A percentile compares a stretch with the other conserved stretches of the same genome.
phyloP scores from a whole-genome alignment of 2,888 invertebrate species.

The Linnaemya tessellans region DNA sequence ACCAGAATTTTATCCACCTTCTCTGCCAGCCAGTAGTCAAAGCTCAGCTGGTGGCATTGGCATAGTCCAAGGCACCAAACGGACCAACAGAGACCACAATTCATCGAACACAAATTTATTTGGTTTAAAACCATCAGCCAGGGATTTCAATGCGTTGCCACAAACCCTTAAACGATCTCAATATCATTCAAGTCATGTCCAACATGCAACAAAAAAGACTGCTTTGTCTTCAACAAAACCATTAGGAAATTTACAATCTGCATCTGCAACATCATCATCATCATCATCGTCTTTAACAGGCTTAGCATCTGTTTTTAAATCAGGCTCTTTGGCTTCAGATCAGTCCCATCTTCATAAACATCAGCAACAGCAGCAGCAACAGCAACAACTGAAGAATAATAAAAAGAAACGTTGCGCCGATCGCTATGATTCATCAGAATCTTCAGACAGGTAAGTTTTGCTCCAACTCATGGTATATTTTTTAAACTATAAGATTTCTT shows the following conservation, averaged over 20 bases:
- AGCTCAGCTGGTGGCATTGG: constrained; percentile 10
- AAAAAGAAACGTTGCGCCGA: constrained; percentile 93
- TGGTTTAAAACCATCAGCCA: constrained; percentile 34
- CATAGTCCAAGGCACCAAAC: constrained; percentile 42
- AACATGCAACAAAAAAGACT: constrained; percentile 61
- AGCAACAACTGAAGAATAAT: constrained; percentile 46
- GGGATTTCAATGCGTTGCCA: constrained; percentile 43
- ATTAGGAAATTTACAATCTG: constrained; percentile 49
- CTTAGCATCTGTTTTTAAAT: constrained; percentile 37
- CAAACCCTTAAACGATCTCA: constrained; percentile 70
- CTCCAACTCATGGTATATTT: not conserved
- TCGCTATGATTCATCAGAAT: constrained; percentile 96
- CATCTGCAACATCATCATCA: constrained; percentile 27
- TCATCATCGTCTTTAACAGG: constrained; percentile 43
- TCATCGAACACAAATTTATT: constrained; percentile 30
- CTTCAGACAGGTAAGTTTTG: constrained; percentile 92
- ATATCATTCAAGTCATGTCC: constrained; percentile 38
- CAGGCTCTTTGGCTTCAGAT: constrained; percentile 35
- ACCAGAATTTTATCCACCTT: constrained; percentile 57
- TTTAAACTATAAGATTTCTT: constrained; percentile 8
- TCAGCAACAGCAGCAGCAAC: constrained; percentile 23
- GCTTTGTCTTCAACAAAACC: constrained; percentile 59
- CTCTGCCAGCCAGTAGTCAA: constrained; percentile 47
- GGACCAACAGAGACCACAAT: not conserved
- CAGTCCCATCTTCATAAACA: constrained; percentile 51